Evolutionary conservation across 2,888 invertebrate species (phyloP), one percentile per base, ranked within the genome.

Genomic region (Morpho deidamia): DNA sequence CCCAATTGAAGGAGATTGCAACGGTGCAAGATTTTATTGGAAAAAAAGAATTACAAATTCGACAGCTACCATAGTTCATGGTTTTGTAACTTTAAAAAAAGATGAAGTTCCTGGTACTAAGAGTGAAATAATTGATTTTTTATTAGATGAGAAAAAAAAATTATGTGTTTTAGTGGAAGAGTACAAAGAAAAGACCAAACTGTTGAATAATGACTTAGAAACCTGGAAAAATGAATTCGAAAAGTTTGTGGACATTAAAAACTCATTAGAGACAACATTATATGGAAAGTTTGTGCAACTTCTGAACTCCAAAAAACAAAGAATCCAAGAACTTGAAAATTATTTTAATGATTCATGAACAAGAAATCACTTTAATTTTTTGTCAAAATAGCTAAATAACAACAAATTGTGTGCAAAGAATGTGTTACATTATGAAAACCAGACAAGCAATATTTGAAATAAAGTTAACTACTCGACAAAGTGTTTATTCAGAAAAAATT

Each of bases 271-370:
- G 61, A 60, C 66, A 1, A 69, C 61, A 8, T 65, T 87, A 2
- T 87, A 84, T 72, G 77, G 77, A 8, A 83, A 81, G 55, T 87
- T 88, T 77, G 63, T 78, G 0, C 71, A 78, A 46, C 55, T 88
- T 35, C 63, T 88, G 23, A 87, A 87, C 66, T 63, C 74, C 9
- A 88, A 88, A 58, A 88, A 88, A 60, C 71, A 62, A 54, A 74
- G 83, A 59, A 85, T 88, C 50, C 59, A 72, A 43, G 41, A 76
- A 8, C 66, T 89, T 23, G 81, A 88, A 69, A 72, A 77, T 12
- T 68, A 68, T 42, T 51, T 85, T 44, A 63, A 67, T 10, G 72
- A 69, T n/a, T 60, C 65, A 43, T 38, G 14, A 42, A n/a, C 45
- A 39, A 59, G 43, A 59, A 42, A 23, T 2, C 0, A 23, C 4